Conservation (phyloP, 2,797 vertebrate genomes). For the Esox lucius region DNA sequence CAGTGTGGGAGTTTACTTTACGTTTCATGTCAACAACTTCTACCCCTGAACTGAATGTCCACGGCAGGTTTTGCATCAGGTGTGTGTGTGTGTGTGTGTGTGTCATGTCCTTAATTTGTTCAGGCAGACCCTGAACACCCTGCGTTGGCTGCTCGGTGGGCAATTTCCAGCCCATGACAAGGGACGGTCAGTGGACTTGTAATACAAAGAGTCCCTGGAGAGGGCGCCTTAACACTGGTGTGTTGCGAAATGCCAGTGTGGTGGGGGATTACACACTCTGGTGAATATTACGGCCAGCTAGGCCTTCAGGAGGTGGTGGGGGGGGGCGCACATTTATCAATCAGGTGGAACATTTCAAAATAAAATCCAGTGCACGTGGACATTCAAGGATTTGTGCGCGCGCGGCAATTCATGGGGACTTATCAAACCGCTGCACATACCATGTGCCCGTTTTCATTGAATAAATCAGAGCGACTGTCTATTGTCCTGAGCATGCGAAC, state of each 20-base stretch:
- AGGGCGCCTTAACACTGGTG: background rate
- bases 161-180: background rate
- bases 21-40: background rate
- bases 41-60: background rate
- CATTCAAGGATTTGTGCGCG: too few relatives aligned
- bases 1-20: background rate
- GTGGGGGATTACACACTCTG: background rate
- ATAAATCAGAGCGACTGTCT: too few relatives aligned
- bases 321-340: too few relatives aligned
- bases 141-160: background rate
- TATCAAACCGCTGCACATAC: too few relatives aligned
- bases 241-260: conserved; percentile 3
- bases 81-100: background rate
- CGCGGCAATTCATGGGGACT: too few relatives aligned
- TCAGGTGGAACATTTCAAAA: too few relatives aligned
- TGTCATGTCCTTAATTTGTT: background rate
- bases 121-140: background rate
- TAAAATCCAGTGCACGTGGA: too few relatives aligned
- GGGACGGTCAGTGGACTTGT: background rate
- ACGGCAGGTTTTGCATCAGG: background rate
- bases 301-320: too few relatives aligned
- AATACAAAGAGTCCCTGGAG: background rate
- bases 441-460: too few relatives aligned
- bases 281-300: background rate
- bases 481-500: too few relatives aligned